Evolutionary conservation across 2,113 vertebrate species (phyloP), one percentile per base, ranked within the genome.

Genomic region (Cariama cristata): DNA sequence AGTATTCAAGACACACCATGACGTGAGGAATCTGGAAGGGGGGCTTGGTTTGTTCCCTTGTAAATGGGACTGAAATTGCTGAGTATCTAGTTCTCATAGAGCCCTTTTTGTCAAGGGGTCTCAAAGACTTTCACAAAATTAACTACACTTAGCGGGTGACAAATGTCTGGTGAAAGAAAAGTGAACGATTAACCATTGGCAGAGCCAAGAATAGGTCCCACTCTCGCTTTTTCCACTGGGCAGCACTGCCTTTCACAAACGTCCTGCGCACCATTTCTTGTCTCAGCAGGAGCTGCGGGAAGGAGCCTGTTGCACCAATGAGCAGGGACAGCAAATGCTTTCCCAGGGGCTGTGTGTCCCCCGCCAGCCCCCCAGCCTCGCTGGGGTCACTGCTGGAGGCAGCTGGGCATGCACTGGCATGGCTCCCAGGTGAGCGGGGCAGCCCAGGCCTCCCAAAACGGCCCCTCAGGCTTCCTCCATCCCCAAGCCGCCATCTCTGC

Each of bases 241-340:
- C 76, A 86, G 42, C 8, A 0, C 35, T 73, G 71, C 35, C 40
- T 59, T 44, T 80, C 50, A 32, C 30, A n/a, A 67, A 9, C 0
- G 0, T 17, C 27, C 40, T 14, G 2, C 0, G 0, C 50, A 11
- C 33, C 0, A 0, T 40, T 73, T 66, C 79, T 79, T 50, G 19
- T 55, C 60, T 56, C 30, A 8, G 15, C 8, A 10, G 88, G 60
- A 77, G 64, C 82, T 49, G n/a, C 2, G 5, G 72, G 64, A 85
- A 67, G 79, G 69, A 71, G 27, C 24, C 60, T n/a, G 12, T 27
- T 35, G 42, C 66, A 45, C 42, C 19, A 14, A 50, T 73, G 38
- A 52, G 42, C 1, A 0, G 67, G 47, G 28, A 2, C 14, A 52
- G 42, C 30, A 19, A 14, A 5, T 32, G 66, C 86, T 66, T 66